Percentiles rank a stretch among this genome's conserved stretches.
phyloP scores from a whole-genome alignment of 1,140 invertebrate genomes.

The Patella vulgata region DNA sequence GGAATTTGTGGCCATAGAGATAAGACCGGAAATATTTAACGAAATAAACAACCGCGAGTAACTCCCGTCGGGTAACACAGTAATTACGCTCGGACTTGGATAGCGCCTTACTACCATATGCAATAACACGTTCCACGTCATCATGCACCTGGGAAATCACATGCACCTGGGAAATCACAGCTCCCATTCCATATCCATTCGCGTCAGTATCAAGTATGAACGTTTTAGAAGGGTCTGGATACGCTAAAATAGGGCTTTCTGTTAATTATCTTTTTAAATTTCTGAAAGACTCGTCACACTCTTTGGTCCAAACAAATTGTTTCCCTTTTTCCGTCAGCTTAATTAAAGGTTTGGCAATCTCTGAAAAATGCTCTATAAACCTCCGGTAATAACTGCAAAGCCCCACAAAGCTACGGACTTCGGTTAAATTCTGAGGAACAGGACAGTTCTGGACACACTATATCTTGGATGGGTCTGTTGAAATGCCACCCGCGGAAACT shows the following conservation, averaged over 20 bases:
- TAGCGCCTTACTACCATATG: conserved; percentile 26
- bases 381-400: conserved; percentile 24
- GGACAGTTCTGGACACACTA: conserved; percentile 22
- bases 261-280: conserved; percentile 23
- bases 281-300: conserved; percentile 20
- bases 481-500: conserved; percentile 19
- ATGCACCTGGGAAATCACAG: conserved; percentile 49
- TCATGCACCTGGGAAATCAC: conserved; percentile 38
- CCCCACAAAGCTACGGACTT: conserved; percentile 29
- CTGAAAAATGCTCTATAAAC: conserved; percentile 26
- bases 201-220: conserved; percentile 44
- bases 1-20: conserved; percentile 22
- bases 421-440: conserved; percentile 13
- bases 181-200: conserved; percentile 34
- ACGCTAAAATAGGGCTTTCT: conserved; percentile 28
- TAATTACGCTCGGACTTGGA: conserved; percentile 32
- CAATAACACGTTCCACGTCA: conserved; percentile 29
- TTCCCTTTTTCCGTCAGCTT: conserved; percentile 28
- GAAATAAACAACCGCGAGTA: conserved; percentile 42
- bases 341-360: conserved; percentile 29
- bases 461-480: conserved; percentile 19
- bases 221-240: conserved; percentile 4
- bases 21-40: conserved; percentile 38
- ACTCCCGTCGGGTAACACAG: conserved; percentile 41
- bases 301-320: conserved; percentile 31